Evolutionary conservation across 2,113 vertebrate genomes (phyloP).

Genomic region (Toxotes chatareus): DNA sequence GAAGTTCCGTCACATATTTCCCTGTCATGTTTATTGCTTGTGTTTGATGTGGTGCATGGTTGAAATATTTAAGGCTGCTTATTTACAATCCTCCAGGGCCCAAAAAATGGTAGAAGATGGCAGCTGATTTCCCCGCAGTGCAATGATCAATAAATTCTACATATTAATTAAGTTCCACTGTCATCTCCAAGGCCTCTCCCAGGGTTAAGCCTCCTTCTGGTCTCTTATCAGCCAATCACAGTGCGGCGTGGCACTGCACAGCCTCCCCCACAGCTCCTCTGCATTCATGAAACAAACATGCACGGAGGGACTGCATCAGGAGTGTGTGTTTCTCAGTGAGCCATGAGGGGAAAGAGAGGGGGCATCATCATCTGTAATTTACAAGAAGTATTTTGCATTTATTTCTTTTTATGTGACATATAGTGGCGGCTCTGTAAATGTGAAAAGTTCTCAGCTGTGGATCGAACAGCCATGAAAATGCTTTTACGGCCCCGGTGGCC

Average conservation of each 20-base stretch:
- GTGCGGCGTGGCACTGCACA: not conserved
- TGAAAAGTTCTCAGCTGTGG: slow-evolving; percentile 65
- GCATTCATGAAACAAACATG: slow-evolving; percentile 43
- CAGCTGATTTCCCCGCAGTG: slow-evolving; percentile 76
- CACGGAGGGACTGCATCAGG: slow-evolving; percentile 19
- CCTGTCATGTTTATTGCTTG: slow-evolving; percentile 59
- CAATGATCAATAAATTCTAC: slow-evolving; percentile 83
- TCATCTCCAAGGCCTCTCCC: slow-evolving; percentile 73
- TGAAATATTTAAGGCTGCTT: slow-evolving; percentile 67
- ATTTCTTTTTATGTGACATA: slow-evolving; percentile 69
- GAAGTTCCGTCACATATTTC: slow-evolving; percentile 50
- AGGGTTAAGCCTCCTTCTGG: slow-evolving; percentile 44
- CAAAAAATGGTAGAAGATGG: slow-evolving; percentile 72
- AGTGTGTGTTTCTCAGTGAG: slow-evolving; percentile 13
- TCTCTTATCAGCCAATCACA: slow-evolving; percentile 52
- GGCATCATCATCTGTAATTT: slow-evolving; percentile 60
- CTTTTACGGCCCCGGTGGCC: slow-evolving; percentile 58
- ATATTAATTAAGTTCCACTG: slow-evolving; percentile 82
- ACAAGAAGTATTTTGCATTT: slow-evolving; percentile 63
- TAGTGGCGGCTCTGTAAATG: slow-evolving; percentile 63
- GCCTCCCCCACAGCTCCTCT: slow-evolving; percentile 8
- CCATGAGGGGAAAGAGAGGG: not conserved
- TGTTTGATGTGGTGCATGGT: slow-evolving; percentile 43
- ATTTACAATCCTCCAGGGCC: slow-evolving; percentile 56
- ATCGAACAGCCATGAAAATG: slow-evolving; percentile 60